Base-by-base conservation (phyloP, 37 sponge, comb jelly and placozoan genomes). In the Lycopodina hypogea region DNA sequence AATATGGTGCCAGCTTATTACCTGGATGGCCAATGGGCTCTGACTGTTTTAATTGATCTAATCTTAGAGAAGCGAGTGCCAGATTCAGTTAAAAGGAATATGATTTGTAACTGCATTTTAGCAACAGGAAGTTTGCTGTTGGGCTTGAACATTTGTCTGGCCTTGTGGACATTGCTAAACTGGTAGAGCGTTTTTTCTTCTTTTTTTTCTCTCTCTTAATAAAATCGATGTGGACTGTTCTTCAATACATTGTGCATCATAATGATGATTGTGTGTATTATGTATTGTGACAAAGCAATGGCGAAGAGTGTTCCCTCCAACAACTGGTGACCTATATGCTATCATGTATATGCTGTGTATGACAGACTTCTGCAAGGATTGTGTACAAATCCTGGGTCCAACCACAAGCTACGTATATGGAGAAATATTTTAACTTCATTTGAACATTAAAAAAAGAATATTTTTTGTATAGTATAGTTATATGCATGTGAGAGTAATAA, bases 1-100 rank as follows among this genome's bases (percentile, higher is more conserved):
- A 96, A 96, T 80, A 84, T 89, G 76, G 79, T 96, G 3, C 96
- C 96, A 9, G 90, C 84, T 12, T 96, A 93, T 74, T 85, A 78
- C 41, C 86, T 96, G 35, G 96, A 96, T 73, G 96, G 96, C 9
- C 94, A 96, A 30, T 96, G 96, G 96, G 66, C 82, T 3, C 81
- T 93, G 28, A 78, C 72, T 8, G 88, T 90, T 18, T 36, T 91
- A 15, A 68, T 96, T 38, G 96, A 96, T 38, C 65, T 75, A 7
- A 78, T 71, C 67, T 73, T 81, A 2, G 81, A 80, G 60, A 77
- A 62, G 57, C 37, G 48, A 45, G 2, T 85, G 42, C 86, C 81
- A 29, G 78, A 90, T 60, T 33, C 70, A 24, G 40, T 41, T 0
- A 65, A 76, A 14, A 56, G 90, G 30, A 71, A 33, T 26, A 15